Percentiles rank a stretch among this genome's conserved stretches.
These are phyloP conservation scores for Nycticorax nycticorax DNA, from an alignment of 2,113 vertebrate species.

Conservation along the genomic window DNA sequence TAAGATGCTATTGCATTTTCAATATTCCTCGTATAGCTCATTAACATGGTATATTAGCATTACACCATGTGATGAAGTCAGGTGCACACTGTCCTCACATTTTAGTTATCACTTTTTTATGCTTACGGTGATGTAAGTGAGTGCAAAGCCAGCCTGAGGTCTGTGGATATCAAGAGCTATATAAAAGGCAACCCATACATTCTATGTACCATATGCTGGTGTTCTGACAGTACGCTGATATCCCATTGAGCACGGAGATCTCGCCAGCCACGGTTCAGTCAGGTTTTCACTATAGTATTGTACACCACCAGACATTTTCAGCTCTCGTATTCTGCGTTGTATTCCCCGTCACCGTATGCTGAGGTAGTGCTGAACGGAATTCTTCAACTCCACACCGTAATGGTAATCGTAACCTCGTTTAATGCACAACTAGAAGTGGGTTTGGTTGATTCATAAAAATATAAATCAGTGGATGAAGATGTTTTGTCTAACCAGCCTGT, in stretches of 20 bases:
- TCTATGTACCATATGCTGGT: not conserved
- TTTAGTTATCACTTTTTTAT: not conserved
- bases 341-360: not conserved
- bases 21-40: slow-evolving; percentile 13
- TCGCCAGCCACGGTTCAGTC: not conserved
- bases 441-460: not conserved
- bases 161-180: not conserved
- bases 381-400: not conserved
- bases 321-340: not conserved
- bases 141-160: not conserved
- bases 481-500: not conserved
- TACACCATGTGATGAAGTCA: not conserved
- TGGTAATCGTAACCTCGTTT: not conserved
- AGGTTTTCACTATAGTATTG: not conserved
- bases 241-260: not conserved
- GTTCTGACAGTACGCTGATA: not conserved
- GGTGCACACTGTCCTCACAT: not conserved
- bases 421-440: not conserved
- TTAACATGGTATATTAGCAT: slow-evolving; percentile 33
- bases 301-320: not conserved
- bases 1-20: slow-evolving; percentile 49
- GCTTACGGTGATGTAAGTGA: not conserved
- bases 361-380: not conserved
- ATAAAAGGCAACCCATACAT: not conserved
- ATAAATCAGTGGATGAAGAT: not conserved